phyloP scores from a whole-genome alignment of 2,888 invertebrate species.

The Hypolimnas misippus region DNA sequence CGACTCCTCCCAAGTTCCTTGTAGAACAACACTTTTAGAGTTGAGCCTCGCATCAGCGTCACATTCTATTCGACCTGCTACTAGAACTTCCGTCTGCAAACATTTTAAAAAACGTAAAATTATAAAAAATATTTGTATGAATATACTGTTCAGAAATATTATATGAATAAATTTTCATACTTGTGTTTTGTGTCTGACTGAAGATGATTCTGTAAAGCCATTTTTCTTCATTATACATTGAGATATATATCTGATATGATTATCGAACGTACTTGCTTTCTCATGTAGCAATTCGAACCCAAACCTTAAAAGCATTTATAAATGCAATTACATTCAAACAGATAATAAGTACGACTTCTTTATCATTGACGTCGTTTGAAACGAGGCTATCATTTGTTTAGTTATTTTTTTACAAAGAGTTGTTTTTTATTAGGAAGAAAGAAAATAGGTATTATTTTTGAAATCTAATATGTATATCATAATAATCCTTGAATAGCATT shows the following conservation, averaged over 20 bases:
- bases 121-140: not conserved
- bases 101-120: constrained; percentile 6
- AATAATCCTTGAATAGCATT: too few species aligned
- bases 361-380: too few species aligned
- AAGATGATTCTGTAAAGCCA: constrained; percentile 64
- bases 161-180: constrained; percentile 49
- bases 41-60: constrained; percentile 90
- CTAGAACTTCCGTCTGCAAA: constrained; percentile 68
- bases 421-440: too few species aligned
- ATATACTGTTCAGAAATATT: not conserved
- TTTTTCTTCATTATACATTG: constrained; percentile 76
- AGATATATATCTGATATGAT: constrained; percentile 74
- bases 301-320: constrained; percentile 57
- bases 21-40: constrained; percentile 87
- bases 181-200: constrained; percentile 77
- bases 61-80: constrained; percentile 89
- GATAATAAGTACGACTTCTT: too few species aligned
- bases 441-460: too few species aligned
- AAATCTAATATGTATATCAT: too few species aligned
- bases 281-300: constrained; percentile 79
- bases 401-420: too few species aligned
- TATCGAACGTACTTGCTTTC: constrained; percentile 72
- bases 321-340: not conserved
- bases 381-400: too few species aligned
- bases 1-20: constrained; percentile 85